Conservation (phyloP, 2,888 invertebrate species). For the Ectemnius lituratus region DNA sequence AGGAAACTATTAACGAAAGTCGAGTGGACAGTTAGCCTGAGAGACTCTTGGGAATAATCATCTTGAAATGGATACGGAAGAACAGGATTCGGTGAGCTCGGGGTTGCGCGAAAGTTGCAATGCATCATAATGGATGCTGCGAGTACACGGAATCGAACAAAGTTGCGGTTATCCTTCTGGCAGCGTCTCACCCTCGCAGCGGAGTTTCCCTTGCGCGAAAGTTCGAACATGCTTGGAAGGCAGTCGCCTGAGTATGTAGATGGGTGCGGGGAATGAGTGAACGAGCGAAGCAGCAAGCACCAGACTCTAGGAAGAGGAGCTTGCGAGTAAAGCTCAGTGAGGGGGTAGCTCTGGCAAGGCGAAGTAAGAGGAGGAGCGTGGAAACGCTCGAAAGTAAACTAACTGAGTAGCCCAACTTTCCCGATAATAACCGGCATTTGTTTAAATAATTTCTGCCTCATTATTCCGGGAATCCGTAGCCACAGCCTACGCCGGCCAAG, state of each 20-base stretch:
- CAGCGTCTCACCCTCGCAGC: background rate
- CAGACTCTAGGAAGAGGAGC: slow-evolving; percentile 13
- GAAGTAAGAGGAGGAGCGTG: slow-evolving; percentile 5
- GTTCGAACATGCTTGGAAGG: slow-evolving; percentile 48
- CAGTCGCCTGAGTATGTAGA: slow-evolving; percentile 17
- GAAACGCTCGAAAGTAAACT: background rate
- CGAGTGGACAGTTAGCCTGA: background rate
- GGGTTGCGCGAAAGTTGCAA: slow-evolving; percentile 41
- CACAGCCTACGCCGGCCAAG: background rate
- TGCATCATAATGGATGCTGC: slow-evolving; percentile 54
- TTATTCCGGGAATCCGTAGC: slow-evolving; percentile 36
- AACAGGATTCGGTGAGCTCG: no score
- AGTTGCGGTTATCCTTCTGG: slow-evolving; percentile 50
- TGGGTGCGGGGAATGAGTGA: slow-evolving; percentile 9
- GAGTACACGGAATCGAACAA: slow-evolving; percentile 48
- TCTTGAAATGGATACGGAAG: slow-evolving; percentile 38
- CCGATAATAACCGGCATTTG: slow-evolving; percentile 56
- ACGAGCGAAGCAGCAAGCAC: slow-evolving; percentile 18
- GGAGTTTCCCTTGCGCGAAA: slow-evolving; percentile 20
- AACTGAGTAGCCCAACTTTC: slow-evolving; percentile 39
- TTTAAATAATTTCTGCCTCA: slow-evolving; percentile 62
- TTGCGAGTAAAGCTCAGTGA: no score
- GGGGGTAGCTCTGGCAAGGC: background rate
- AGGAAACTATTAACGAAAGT: no score
- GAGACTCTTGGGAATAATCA: slow-evolving; percentile 49